These are phyloP conservation scores for Lycocerus yunnanus DNA, from an alignment of 2,888 invertebrate species.

Conservation along the genomic window DNA sequence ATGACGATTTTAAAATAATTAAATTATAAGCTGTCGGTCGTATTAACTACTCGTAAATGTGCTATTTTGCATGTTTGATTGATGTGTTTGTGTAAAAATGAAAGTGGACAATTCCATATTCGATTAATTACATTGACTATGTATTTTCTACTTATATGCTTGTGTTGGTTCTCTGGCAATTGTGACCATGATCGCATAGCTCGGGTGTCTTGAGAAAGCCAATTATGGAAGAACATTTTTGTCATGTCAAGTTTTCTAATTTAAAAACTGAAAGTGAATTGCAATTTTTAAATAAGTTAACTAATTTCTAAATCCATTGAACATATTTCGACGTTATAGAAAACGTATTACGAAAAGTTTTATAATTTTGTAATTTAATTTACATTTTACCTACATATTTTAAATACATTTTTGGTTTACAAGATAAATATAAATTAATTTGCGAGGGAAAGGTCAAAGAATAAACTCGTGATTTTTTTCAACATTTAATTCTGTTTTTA, in stretches of 20 bases:
- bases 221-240: background rate
- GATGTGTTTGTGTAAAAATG: background rate
- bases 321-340: background rate
- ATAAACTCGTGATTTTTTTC: no score
- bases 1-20: background rate
- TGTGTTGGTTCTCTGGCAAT: background rate
- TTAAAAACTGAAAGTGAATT: background rate
- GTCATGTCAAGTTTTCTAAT: background rate
- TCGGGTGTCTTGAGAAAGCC: background rate
- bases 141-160: background rate
- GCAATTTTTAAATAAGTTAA: background rate
- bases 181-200: background rate
- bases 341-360: background rate
- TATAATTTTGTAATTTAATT: background rate
- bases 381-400: background rate
- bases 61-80: background rate
- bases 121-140: background rate
- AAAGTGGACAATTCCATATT: constrained; percentile 2
- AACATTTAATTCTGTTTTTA: no score
- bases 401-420: background rate
- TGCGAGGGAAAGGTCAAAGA: no score
- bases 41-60: background rate
- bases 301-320: background rate
- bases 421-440: no score
- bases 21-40: background rate